Evolutionary conservation across 64 coral and sea anemone genomes (phyloP).

Genomic region (Montipora capricornis): DNA sequence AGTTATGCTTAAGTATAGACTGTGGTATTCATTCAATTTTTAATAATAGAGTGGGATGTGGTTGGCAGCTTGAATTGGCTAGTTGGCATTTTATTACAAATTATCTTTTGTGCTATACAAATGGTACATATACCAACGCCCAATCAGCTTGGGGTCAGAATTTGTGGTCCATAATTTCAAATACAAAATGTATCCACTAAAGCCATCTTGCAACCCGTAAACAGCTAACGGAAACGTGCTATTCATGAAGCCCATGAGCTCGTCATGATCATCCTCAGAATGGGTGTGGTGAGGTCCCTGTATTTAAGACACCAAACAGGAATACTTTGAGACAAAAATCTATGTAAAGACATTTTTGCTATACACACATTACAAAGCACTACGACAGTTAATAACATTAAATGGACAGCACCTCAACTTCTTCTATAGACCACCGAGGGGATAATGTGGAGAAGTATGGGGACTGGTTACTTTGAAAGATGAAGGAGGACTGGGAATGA

Average conservation of each 20-base stretch:
- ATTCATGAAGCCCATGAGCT: slow-evolving; percentile 39
- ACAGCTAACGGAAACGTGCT: slow-evolving; percentile 38
- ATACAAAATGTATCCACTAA: slow-evolving; percentile 37
- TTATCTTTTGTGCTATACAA: slow-evolving; percentile 18
- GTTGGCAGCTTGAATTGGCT: too few species aligned
- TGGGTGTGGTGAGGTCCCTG: slow-evolving; percentile 47
- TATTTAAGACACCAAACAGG: neutral
- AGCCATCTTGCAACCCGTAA: slow-evolving; percentile 44
- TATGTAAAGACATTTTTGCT: too few species aligned
- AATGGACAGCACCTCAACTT: neutral
- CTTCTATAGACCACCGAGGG: neutral
- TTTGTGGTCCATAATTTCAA: slow-evolving; percentile 49
- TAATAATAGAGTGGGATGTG: too few species aligned
- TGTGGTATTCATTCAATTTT: too few species aligned
- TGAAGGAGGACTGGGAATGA: neutral
- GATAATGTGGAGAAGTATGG: slow-evolving; percentile 5
- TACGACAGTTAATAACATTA: neutral
- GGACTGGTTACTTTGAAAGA: slow-evolving; percentile 2
- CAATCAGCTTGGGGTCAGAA: slow-evolving; percentile 25
- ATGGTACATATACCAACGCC: slow-evolving; percentile 41
- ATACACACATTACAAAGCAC: neutral
- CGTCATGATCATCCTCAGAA: slow-evolving; percentile 28
- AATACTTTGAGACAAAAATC: neutral
- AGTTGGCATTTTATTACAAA: neutral
- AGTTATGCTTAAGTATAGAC: too few species aligned